Evolutionary conservation across 2,888 invertebrate genomes (phyloP).

Genomic region (Drosophila monieri): DNA sequence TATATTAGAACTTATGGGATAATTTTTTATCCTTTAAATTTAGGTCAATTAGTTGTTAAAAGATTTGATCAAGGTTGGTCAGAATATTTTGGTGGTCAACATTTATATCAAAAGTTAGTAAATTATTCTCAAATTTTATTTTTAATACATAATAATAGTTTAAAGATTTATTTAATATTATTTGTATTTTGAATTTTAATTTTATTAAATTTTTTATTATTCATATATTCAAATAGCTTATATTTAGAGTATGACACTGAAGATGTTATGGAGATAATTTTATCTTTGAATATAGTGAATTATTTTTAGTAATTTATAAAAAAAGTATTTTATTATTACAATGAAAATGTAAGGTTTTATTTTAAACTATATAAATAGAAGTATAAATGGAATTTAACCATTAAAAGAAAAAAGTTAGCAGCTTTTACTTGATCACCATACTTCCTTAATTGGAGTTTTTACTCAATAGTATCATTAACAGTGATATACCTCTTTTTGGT

Average conservation of each 20-base stretch:
- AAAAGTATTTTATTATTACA: conserved; percentile 85
- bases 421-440: conserved; percentile 85
- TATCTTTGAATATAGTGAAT: conserved; percentile 74
- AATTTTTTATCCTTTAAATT: conserved; percentile 84
- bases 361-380: conserved; percentile 85
- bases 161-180: conserved; percentile 85
- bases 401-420: conserved; percentile 87
- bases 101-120: conserved; percentile 83
- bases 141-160: conserved; percentile 84
- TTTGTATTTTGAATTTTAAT: conserved; percentile 84
- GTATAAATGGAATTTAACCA: conserved; percentile 72
- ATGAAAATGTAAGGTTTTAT: conserved; percentile 88
- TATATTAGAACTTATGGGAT: conserved; percentile 82
- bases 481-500: conserved; percentile 86
- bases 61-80: conserved; percentile 85
- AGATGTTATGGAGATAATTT: conserved; percentile 86
- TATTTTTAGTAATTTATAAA: conserved; percentile 78
- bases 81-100: conserved; percentile 84
- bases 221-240: conserved; percentile 81
- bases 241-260: conserved; percentile 83
- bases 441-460: conserved; percentile 86
- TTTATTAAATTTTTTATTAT: conserved; percentile 61
- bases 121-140: conserved; percentile 82
- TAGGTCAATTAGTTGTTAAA: conserved; percentile 83
- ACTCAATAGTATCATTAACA: conserved; percentile 72